Base-by-base conservation (phyloP, 2,888 invertebrate species). In the Villa cingulata region DNA sequence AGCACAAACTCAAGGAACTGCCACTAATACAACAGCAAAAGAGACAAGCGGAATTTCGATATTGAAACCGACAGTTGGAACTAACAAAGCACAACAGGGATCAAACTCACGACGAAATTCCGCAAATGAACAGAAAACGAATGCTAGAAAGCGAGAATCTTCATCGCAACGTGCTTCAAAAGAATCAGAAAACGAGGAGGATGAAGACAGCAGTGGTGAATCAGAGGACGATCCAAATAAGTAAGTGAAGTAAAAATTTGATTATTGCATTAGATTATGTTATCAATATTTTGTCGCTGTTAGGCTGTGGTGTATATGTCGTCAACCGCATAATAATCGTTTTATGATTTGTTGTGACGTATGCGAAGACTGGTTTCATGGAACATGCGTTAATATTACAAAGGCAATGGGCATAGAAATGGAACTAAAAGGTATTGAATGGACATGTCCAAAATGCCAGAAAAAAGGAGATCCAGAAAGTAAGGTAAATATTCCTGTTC, bases 301-400 rank as follows among this genome's bases (percentile, higher is more conserved):
- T 37, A 78, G 88, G 63, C 71, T 94, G 45, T 95, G 95, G 92
- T 95, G 95, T 66, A 86, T 95, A 62, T 95, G 95, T 63, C 83
- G 84, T 57, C 88, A 90, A 62, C 95, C 95, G 1, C 92, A 94
- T 65, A 90, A 92, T 60, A 91, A 94, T 68, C 75, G 92, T 46
- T 95, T 96, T 64, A 96, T 96, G 95, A 95, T 95, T 59, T 91
- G 91, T 66, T 96, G 96, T 66, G 95, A 96, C 67, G 77, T 80
- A 15, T 96, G 95, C 65, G 88, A 91, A 64, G 92, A 95, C 63
- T 96, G 95, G 95, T 96, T 90, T 65, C 95, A 96, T 64, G 95
- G 95, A n/a, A 88, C 86, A 62, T 96, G 95, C 70, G 94, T 96
- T 15, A 88, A 87, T 58, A 86, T 96, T 39, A 90, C 90, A 18